These are phyloP conservation scores for Macrostomum cliftonense DNA, from an alignment of 2,888 invertebrate genomes.

Conservation along the genomic window DNA sequence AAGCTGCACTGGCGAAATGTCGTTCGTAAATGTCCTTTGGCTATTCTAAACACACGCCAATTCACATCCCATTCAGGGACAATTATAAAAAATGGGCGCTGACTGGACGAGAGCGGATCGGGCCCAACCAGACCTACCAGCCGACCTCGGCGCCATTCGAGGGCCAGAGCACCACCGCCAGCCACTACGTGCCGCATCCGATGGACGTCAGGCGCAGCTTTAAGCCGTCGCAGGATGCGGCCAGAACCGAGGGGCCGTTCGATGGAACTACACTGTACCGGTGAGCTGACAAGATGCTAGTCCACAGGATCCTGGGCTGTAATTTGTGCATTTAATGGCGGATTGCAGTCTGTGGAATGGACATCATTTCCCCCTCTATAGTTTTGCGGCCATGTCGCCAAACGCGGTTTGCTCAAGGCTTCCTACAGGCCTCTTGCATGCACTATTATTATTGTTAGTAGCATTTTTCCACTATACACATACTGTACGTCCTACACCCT, in stretches of 20 bases:
- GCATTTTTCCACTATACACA: no score
- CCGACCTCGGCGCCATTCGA: conserved; percentile 33
- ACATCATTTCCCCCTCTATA: no score
- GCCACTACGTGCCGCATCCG: conserved; percentile 24
- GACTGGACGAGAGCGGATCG: conserved; percentile 23
- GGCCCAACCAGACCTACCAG: conserved; percentile 24
- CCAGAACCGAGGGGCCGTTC: conserved; percentile 22
- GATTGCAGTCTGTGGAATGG: no score
- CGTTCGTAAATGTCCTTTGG: background rate
- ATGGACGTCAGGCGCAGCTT: conserved; percentile 17
- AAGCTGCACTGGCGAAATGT: no score
- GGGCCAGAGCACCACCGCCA: conserved; percentile 27
- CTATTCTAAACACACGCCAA: background rate
- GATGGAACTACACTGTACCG: conserved; percentile 32
- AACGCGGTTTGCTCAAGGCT: no score
- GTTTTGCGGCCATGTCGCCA: no score
- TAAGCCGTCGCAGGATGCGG: conserved; percentile 19
- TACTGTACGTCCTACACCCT: no score
- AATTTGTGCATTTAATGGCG: no score
- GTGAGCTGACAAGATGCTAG: conserved; percentile 19
- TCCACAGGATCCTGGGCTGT: no score
- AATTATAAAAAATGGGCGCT: conserved; percentile 19
- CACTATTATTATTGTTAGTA: no score
- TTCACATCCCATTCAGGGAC: conserved; percentile 17
- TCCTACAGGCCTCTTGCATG: no score